These are phyloP conservation scores for Leucoma salicis DNA, from an alignment of 2,888 invertebrate genomes.

Conservation along the genomic window DNA sequence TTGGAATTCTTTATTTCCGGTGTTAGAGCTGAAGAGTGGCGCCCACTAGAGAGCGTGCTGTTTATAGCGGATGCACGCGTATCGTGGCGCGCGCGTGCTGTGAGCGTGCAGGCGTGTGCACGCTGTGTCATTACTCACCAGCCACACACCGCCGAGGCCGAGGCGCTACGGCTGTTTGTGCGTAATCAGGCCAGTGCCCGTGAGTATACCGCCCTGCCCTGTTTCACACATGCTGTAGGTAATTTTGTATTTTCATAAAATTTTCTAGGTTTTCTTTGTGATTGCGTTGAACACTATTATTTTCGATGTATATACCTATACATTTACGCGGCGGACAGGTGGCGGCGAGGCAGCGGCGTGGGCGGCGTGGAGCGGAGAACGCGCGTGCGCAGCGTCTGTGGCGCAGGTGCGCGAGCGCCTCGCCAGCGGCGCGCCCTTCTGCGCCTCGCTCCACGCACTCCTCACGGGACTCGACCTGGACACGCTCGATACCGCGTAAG, in stretches of 20 bases:
- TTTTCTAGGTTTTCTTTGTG: too few relatives aligned
- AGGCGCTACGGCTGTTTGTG: conserved; percentile 78
- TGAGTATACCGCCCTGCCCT: conserved; percentile 42
- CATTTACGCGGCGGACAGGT: too few relatives aligned
- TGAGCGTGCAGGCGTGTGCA: conserved; percentile 72
- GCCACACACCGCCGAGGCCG: conserved; percentile 85
- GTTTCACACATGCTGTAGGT: too few relatives aligned
- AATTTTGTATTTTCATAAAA: too few relatives aligned
- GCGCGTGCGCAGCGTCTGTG: conserved; percentile 46
- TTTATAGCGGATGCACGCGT: conserved; percentile 87
- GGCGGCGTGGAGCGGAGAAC: conserved; percentile 71
- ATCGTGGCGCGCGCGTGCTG: conserved; percentile 79
- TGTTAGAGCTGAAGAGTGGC: conserved; percentile 87
- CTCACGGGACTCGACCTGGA: conserved; percentile 88
- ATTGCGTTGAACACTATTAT: too few relatives aligned
- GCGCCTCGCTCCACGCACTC: conserved; percentile 85
- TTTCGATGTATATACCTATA: too few relatives aligned
- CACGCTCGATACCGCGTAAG: conserved; percentile 63
- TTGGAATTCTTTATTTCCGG: too few relatives aligned
- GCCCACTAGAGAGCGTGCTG: conserved; percentile 85
- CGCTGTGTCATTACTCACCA: conserved; percentile 88
- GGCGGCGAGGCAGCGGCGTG: conserved; percentile 71
- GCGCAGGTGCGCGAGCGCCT: conserved; percentile 58
- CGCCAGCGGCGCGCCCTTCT: conserved; percentile 80
- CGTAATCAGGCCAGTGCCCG: conserved; percentile 61